phyloP scores from a whole-genome alignment of 1,140 invertebrate genomes.

The Choristoneura fumiferana region DNA sequence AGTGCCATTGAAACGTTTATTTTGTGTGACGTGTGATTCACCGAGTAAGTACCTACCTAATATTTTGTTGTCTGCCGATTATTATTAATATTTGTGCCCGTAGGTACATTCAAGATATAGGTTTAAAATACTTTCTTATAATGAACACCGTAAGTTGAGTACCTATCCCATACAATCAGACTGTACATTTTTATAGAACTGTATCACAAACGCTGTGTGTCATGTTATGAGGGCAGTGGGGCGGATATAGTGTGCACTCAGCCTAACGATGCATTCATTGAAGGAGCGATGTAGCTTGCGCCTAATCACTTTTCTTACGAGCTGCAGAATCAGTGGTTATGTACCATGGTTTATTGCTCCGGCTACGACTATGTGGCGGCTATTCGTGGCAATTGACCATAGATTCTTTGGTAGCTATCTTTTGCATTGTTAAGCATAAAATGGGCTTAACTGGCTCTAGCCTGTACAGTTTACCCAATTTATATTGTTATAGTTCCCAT shows the following conservation, averaged over 20 bases:
- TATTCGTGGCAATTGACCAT: neutral
- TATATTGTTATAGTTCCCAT: too few relatives aligned
- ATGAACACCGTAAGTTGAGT: too few relatives aligned
- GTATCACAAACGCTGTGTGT: neutral
- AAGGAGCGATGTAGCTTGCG: slow-evolving; percentile 7
- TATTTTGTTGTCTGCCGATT: too few relatives aligned
- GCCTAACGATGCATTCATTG: slow-evolving; percentile 50
- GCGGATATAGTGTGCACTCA: slow-evolving; percentile 41
- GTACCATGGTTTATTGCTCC: too few relatives aligned
- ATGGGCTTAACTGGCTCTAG: neutral
- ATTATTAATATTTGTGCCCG: too few relatives aligned
- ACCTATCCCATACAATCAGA: too few relatives aligned
- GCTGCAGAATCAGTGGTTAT: neutral
- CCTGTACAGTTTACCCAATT: too few relatives aligned
- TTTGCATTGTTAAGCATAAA: slow-evolving; percentile 1
- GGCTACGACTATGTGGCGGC: too few relatives aligned
- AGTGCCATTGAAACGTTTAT: neutral
- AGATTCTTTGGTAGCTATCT: slow-evolving; percentile 6
- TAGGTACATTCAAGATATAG: too few relatives aligned
- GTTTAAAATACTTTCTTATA: too few relatives aligned
- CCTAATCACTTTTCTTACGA: slow-evolving; percentile 20
- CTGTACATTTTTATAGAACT: neutral
- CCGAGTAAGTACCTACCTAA: too few relatives aligned
- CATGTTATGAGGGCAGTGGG: slow-evolving; percentile 37
- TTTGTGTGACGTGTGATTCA: neutral